These are phyloP conservation scores for Ardeotis arabs DNA, from an alignment of 2,113 vertebrate genomes.

Conservation along the genomic window DNA sequence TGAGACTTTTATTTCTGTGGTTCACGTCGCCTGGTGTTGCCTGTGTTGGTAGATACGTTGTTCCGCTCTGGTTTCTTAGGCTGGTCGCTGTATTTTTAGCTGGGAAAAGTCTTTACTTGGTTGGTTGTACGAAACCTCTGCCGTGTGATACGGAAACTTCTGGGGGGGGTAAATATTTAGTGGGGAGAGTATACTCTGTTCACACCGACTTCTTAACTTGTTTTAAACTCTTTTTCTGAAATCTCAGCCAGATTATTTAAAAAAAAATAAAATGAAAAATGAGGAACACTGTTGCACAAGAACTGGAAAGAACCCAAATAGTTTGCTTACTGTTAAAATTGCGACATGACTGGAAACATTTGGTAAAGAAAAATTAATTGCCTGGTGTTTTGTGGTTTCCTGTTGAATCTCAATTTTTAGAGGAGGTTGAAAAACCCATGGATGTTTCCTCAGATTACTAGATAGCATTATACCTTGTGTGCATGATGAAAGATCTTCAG, in stretches of 20 bases:
- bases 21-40: neutral
- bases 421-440: slow-evolving; percentile 39
- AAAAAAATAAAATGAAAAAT: slow-evolving; percentile 22
- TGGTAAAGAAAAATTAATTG: slow-evolving; percentile 66
- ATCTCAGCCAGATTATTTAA: slow-evolving; percentile 41
- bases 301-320: slow-evolving; percentile 38
- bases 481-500: slow-evolving; percentile 22
- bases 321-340: slow-evolving; percentile 66
- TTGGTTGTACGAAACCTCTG: slow-evolving; percentile 37
- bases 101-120: slow-evolving; percentile 20
- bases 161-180: neutral
- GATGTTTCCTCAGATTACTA: slow-evolving; percentile 66
- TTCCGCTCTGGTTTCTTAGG: slow-evolving; percentile 35
- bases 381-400: slow-evolving; percentile 62
- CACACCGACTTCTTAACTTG: slow-evolving; percentile 5
- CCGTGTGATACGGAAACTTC: neutral
- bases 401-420: slow-evolving; percentile 59
- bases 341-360: slow-evolving; percentile 57
- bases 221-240: slow-evolving; percentile 9
- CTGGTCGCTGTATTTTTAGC: slow-evolving; percentile 35
- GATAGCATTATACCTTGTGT: slow-evolving; percentile 59
- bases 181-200: neutral
- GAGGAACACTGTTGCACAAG: slow-evolving; percentile 53
- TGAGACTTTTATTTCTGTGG: slow-evolving; percentile 61
- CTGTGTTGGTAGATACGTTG: neutral